Base-by-base conservation (phyloP, 2,797 vertebrate genomes). In the Enteromius paludinosus region DNA sequence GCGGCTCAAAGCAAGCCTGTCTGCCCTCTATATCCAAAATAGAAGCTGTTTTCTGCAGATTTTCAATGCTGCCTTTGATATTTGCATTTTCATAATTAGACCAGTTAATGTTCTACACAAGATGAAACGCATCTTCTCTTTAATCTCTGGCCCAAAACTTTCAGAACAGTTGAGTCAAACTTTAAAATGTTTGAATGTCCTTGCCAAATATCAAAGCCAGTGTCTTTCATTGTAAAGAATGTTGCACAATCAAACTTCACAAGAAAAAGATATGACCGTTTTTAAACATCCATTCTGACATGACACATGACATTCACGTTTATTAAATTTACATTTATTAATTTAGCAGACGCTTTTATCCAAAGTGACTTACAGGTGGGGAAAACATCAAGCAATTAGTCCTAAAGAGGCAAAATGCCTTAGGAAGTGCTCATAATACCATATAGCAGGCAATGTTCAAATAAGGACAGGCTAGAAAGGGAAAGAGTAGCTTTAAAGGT, bases 21-120 rank as follows among this genome's bases (percentile, higher is more conserved):
- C 25, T 71, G 64, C 49, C 28, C 45, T 75, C 20, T 43, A 45
- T 69, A 62, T 70, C 64, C 52, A 11, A 84, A 54, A 77, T 49
- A 82, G 35, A 64, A 64, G 56, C 47, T 47, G 10, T 62, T 41
- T 28, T 33, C 62, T 54, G 5, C 71, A 12, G 38, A 75, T 66
- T 52, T 72, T 56, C 64, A 59, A 25, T 49, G 49, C 59, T 10
- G 61, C 47, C 18, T 82, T 66, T 85, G 43, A 85, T 73, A 35
- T 81, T 61, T 68, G 41, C 49, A 47, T 72, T 66, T 71, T 81
- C 56, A 35, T 45, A 73, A 81, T 64, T 78, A 65, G 35, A 66
- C 61, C n/a, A 33, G 66, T 54, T 71, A 62, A 71, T 71, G 49
- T 71, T 52, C 47, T 61, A 38, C 59, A 56, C 52, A 33, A 81